Conservation (phyloP, 2,888 invertebrate species). For the Leucoptera coffeella region DNA sequence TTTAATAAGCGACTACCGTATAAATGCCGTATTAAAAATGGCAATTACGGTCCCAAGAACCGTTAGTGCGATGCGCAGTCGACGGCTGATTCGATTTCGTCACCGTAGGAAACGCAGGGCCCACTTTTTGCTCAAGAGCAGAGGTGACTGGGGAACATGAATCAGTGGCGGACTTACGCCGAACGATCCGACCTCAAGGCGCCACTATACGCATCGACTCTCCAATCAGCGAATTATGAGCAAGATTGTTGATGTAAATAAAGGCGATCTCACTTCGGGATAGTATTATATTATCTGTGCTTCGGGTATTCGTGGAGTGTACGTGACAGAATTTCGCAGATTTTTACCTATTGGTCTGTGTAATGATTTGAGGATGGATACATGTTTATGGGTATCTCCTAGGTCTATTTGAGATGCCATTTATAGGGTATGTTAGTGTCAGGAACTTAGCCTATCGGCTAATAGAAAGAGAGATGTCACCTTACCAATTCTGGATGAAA, state of each 20-base stretch:
- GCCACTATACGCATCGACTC: slow-evolving; percentile 18
- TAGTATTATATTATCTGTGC: too few species aligned
- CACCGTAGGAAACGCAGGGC: slow-evolving; percentile 28
- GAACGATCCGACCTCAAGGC: slow-evolving; percentile 26
- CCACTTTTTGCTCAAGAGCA: slow-evolving; percentile 18
- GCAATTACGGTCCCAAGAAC: slow-evolving; percentile 15
- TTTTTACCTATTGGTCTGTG: too few species aligned
- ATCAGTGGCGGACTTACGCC: slow-evolving; percentile 22
- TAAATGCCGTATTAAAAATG: slow-evolving; percentile 31
- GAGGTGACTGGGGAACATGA: slow-evolving; percentile 15
- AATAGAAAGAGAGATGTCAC: too few species aligned
- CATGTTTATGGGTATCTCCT: too few species aligned
- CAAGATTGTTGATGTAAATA: too few species aligned
- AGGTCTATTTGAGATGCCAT: too few species aligned
- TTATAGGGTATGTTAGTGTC: too few species aligned
- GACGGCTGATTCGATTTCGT: slow-evolving; percentile 21
- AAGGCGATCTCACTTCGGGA: background rate
- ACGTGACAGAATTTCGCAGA: too few species aligned
- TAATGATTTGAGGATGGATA: too few species aligned
- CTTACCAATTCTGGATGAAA: too few species aligned
- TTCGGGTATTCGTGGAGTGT: too few species aligned
- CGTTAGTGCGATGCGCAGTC: slow-evolving; percentile 34
- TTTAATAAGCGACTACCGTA: slow-evolving; percentile 41
- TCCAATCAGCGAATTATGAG: background rate
- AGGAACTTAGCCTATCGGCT: too few species aligned